Base-by-base conservation (phyloP, 2,888 invertebrate genomes). In the Bursaphelenchus okinawaensis region DNA sequence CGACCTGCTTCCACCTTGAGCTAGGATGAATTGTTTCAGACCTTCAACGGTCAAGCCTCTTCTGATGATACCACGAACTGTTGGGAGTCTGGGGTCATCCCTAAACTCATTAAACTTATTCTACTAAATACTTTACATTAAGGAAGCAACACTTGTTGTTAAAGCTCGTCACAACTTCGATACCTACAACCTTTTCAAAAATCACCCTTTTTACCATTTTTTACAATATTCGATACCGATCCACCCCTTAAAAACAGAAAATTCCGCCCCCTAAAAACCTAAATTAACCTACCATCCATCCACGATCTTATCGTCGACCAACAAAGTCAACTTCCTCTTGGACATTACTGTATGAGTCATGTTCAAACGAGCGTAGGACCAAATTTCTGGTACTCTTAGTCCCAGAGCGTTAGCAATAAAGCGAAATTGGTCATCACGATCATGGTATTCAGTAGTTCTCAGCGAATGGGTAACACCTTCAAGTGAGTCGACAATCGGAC, bases 41-140 rank as follows among this genome's bases (percentile, higher is more conserved):
- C 93, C 96, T 83, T 96, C 93, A 52, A 98, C 93, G 0, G 95
- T 92, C 92, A 99, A 91, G 26, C 98, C 98, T 73, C 93, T 88
- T 16, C 98, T 87, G 40, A 98, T 85, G 63, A 99, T 91, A 12
- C 98, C 98, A 67, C 98, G 88, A 0, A 99, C 96, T 0, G 98
- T 98, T 9, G 98, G 98, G 86, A 99, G 93, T 60, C 98, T 88
- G 0, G 98, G 95, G 86, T 99, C 98, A 84, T 98, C 93, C 92
- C 91, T 91, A 29, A 70, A 63, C 22, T 20, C 12, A 8, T 7
- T 52, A 26, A 56, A 50, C 22, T 68, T 9, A 60, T n/a, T n/a
- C n/a, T n/a, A n/a, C n/a, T n/a, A n/a, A n/a, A n/a, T n/a, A n/a
- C n/a, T n/a, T n/a, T n/a, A n/a, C n/a, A n/a, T n/a, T n/a, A n/a